Base-by-base conservation (phyloP, 2,888 invertebrate species). In the Ophion ventricosus region DNA sequence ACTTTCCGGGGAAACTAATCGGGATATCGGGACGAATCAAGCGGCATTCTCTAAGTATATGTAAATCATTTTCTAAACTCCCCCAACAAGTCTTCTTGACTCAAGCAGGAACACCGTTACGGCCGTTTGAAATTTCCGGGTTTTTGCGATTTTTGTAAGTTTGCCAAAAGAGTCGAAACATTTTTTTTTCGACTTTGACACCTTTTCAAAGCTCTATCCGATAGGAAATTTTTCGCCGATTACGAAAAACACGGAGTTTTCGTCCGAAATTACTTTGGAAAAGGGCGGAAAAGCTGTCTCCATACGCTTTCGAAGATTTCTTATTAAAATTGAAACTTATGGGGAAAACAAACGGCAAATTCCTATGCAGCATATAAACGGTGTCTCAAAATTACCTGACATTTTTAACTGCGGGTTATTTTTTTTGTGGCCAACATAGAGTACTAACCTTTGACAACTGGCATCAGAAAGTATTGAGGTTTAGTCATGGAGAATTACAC, bases 331-430 rank as follows among this genome's bases (percentile, higher is more conserved):
- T 11, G 57, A 25, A 20, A 57, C 11, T 11, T 23, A 35, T 26
- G 14, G 17, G 14, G 35, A 17, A 64, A 29, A 40, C n/a, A 17
- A n/a, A 40, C 14, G 29, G 63, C 26, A 35, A 64, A 7, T 29
- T 29, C 29, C 1, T 29, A 29, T 29, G n/a, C 20, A 35, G 26
- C 54, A 23, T 40, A 88, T 90, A 89, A 89, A 89, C 90, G 86
- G 87, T 29, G 29, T 29, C 1, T 1, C 1, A 29, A 29, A 29
- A 4, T 1, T 2, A 29, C 4, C 29, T 4, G 4, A 2, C 29
- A 29, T 29, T 29, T 29, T 29, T 29, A 4, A 1, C 29, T 80
- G n/a, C n/a, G n/a, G n/a, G n/a, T n/a, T n/a, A n/a, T n/a, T n/a
- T n/a, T n/a, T n/a, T n/a, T n/a, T n/a, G n/a, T n/a, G n/a, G n/a